Evolutionary conservation across 2,888 invertebrate genomes (phyloP), one percentile per base, ranked within the genome.

Genomic region (Asteroscopus sphinx): DNA sequence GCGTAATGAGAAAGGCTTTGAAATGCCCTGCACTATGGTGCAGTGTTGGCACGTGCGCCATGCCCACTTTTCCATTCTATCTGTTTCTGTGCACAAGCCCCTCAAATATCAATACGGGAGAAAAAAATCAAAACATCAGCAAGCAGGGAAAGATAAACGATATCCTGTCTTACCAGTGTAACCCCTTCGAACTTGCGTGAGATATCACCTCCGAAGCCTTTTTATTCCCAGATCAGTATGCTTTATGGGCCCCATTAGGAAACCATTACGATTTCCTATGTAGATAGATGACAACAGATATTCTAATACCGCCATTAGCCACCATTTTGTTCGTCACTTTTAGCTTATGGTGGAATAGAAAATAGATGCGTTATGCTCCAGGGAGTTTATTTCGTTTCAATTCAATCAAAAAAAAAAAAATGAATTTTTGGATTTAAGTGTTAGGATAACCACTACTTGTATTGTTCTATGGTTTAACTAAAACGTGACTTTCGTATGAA

Each of bases 191-290:
- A 59, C 17, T 32, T 13, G 21, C 37, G 12, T 44, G 39, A 67
- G 60, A 45, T 63, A 52, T 52, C 68, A 28, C 52, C 8, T 7
- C 21, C 8, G 15, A 61, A 68, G 41, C 68, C 62, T 45, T 66
- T 66, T 52, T 47, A 69, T 47, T 39, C 47, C 12, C 15, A 44
- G 70, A 69, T 69, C 47, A 63, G 39, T 32, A 36, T 56, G 0
- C 16, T 57, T 69, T 56, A 69, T 51, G 41, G 17, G 26, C 11
- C 11, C 47, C 67, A 69, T 69, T 67, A 63, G 64, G 65, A 32
- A 45, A 17, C 70, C 67, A 67, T 67, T 67, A 67, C 37, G 64
- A 67, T 67, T 15, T 41, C 33, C 41, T 21, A 37, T 33, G 15
- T 11, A 48, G 57, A 57, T 57, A 67, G 35, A 2, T 1, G 33